Base-by-base conservation (phyloP, 2,888 invertebrate genomes). In the Chrysotoxum bicinctum region DNA sequence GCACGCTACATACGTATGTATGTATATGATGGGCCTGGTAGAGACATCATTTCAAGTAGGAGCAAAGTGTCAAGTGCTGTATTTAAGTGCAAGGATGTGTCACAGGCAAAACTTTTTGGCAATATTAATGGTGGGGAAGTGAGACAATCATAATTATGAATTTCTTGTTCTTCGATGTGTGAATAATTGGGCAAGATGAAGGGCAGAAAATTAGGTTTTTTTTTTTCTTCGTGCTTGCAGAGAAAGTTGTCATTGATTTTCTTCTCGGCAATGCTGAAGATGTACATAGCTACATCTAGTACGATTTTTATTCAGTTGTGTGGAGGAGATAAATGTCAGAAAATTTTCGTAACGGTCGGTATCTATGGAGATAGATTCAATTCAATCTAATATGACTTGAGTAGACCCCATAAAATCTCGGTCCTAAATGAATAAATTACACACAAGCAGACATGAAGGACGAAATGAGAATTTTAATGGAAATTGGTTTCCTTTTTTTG, bases 11-110 rank as follows among this genome's bases (percentile, higher is more conserved):
- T 16, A 54, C 16, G 16, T 32, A 26, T 26, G 7, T 16, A 2
- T 1, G 30, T 26, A n/a, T 16, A 2, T 1, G 30, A 37, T 30
- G 32, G n/a, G 19, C 26, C 43, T 45, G 12, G 50, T 23, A 2
- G 26, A 52, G 52, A 35, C 66, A 82, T 75, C 70, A 52, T n/a
- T 16, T 26, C 9, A 19, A 19, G 19, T 32, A 19, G 19, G 19
- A 56, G 19, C 2, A 56, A 66, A 60, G 23, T 37, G 37, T 8
- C 37, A 37, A 43, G 14, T 14, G 23, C 23, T 10, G 19, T 54
- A 54, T 52, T 62, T 84, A 70, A 84, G 83, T 84, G 78, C 21
- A 50, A 79, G 70, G 68, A 79, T 79, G 37, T 84, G 79, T 84
- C 79, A 66, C 37, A 64, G 23, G 32, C 74, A 78, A 66, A 70